Evolutionary conservation across 2,888 invertebrate genomes (phyloP).

Genomic region (Stratiomys singularior): DNA sequence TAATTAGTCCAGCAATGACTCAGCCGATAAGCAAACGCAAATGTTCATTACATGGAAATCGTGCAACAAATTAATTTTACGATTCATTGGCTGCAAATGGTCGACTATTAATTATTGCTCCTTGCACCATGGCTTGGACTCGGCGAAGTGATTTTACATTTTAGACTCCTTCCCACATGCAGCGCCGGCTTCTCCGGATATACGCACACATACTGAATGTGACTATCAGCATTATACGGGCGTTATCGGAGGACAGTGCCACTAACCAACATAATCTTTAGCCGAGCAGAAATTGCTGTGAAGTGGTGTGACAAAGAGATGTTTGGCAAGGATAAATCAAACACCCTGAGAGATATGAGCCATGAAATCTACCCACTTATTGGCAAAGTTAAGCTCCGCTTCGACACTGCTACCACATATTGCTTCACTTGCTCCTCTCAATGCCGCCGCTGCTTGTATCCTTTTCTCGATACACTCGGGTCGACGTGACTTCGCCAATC

Average conservation of each 20-base stretch:
- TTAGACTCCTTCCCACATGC: too few species aligned
- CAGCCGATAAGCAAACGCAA: not conserved
- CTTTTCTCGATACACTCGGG: not conserved
- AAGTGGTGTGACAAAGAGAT: conserved; percentile 34
- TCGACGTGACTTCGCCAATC: not conserved
- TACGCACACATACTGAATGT: not conserved
- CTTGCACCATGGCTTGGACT: not conserved
- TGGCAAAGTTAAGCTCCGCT: not conserved
- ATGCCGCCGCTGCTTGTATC: too few species aligned
- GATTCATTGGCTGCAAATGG: conserved; percentile 40
- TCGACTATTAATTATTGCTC: conserved; percentile 35
- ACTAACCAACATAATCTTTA: conserved; percentile 6
- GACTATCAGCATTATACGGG: conserved; percentile 32
- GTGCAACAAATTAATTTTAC: conserved; percentile 41
- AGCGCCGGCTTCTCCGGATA: too few species aligned
- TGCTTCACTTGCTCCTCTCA: too few species aligned
- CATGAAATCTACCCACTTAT: conserved; percentile 33
- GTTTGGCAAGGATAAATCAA: conserved; percentile 34
- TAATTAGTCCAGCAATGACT: not conserved
- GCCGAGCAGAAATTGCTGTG: not conserved
- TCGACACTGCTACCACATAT: too few species aligned
- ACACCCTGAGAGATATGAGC: conserved; percentile 22
- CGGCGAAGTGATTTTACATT: conserved; percentile 25
- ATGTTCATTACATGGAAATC: conserved; percentile 19
- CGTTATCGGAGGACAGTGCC: conserved; percentile 21